Base-by-base conservation (phyloP, 1,140 invertebrate species). In the Diploscapter pachys region DNA sequence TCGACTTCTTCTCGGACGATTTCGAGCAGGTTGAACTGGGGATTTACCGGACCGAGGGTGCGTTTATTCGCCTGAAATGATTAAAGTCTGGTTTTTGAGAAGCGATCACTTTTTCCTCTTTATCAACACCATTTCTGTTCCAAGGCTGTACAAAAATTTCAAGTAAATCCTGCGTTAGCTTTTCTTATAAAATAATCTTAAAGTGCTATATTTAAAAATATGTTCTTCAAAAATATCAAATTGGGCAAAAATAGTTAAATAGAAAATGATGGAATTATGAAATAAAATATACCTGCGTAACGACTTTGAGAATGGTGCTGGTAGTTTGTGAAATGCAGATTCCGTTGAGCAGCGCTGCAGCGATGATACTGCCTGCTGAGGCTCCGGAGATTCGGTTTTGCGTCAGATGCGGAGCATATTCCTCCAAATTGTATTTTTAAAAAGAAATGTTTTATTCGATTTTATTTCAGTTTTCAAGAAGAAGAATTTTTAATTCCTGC, bases 341-440 rank as follows among this genome's bases (percentile, higher is more conserved):
- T 86, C 95, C 93, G 87, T 93, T 95, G 49, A 98, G 90, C 52
- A 98, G 88, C 86, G 92, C 93, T 79, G 93, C 93, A 0, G 95
- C 95, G 59, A 93, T 93, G 72, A 99, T 90, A 6, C 95, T 93
- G 48, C 96, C 96, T 77, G 94, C 95, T n/a, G 95, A 98, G 55
- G 96, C 95, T 65, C 96, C 96, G 71, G 92, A 93, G 84, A 98
- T 94, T 86, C 93, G 94, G 79, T 94, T 91, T 79, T 94, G 88
- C 11, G 95, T 87, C 72, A 98, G 89, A 87, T 98, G 93, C 8
- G 96, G 95, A 4, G 94, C 94, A 89, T 98, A 98, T 88, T 98
- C 95, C 81, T 93, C 92, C 81, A 98, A 92, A 88, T 53, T 31
- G 31, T 31, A 31, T 9, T 31, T 31, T 31, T n/a, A n/a, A n/a